Percentiles rank a stretch among this genome's conserved stretches.
Evolutionary conservation across 1,140 invertebrate species (phyloP).

Genomic region (Macrobrachium rosenbergii): DNA sequence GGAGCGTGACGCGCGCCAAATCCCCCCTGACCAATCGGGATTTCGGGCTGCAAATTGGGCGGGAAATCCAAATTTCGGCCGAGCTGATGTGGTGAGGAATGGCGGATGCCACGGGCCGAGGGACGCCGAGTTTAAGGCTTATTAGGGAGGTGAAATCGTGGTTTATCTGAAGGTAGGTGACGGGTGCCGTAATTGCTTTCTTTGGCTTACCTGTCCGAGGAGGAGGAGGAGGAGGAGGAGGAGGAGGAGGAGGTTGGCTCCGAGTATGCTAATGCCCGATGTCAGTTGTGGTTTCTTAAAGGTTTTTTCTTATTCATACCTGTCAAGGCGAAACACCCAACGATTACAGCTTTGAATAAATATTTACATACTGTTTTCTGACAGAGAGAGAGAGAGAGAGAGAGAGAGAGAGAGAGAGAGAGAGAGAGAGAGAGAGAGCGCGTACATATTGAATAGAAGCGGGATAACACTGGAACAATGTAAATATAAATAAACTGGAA

Average conservation of each 20-base stretch:
- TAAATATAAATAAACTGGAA: not conserved
- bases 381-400: constrained; percentile 4
- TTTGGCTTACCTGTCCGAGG: not conserved
- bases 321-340: too few relatives aligned
- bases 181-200: too few relatives aligned
- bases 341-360: too few relatives aligned
- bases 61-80: constrained; percentile 40
- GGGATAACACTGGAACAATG: not conserved
- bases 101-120: not conserved
- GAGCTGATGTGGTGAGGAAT: constrained; percentile 22
- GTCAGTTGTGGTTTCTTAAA: not conserved
- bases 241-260: not conserved
- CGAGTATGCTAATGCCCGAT: not conserved
- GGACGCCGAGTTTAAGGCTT: not conserved
- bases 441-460: not conserved
- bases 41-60: constrained; percentile 40
- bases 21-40: constrained; percentile 44
- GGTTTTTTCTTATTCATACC: not conserved
- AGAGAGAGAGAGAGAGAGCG: constrained; percentile 14
- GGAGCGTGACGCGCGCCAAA: constrained; percentile 38
- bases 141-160: too few relatives aligned
- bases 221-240: constrained; percentile 23
- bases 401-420: constrained; percentile 1
- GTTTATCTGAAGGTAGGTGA: too few relatives aligned
- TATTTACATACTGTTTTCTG: too few relatives aligned